Percentiles rank a stretch among this genome's conserved stretches.
These are phyloP conservation scores for Dufourea novaeangliae DNA, from an alignment of 1,140 invertebrate genomes.

Conservation along the genomic window DNA sequence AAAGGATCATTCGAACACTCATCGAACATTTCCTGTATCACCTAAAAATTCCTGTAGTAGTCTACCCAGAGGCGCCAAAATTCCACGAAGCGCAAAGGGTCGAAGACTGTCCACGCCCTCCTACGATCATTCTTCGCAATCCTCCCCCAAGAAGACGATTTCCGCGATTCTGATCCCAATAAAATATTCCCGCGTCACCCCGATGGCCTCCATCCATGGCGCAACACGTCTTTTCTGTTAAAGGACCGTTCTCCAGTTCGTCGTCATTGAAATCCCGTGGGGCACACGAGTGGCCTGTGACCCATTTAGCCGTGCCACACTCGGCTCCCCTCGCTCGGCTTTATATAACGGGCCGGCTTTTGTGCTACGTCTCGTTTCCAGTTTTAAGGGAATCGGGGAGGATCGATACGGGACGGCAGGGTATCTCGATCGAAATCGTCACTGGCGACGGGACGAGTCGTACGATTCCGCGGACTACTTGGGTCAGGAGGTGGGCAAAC, in stretches of 20 bases:
- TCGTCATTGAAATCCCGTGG: conserved; percentile 49
- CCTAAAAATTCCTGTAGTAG: no score
- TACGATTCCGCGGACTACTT: no score
- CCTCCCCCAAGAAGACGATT: neutral
- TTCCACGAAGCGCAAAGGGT: no score
- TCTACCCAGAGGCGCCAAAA: neutral
- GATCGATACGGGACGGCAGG: conserved; percentile 6
- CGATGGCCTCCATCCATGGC: neutral
- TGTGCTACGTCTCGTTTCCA: conserved; percentile 10
- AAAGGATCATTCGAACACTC: no score
- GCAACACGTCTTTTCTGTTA: neutral
- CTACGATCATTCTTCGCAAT: neutral
- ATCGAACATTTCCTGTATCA: no score
- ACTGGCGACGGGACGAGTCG: neutral
- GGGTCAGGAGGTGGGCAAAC: neutral
- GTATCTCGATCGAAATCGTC: conserved; percentile 11
- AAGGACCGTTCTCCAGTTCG: conserved; percentile 9
- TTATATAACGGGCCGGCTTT: conserved; percentile 40
- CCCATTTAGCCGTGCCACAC: conserved; percentile 28
- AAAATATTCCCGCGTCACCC: conserved; percentile 11
- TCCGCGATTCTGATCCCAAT: neutral
- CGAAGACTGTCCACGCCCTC: neutral
- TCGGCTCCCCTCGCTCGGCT: conserved; percentile 2
- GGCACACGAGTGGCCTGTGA: conserved; percentile 44
- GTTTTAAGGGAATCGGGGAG: conserved; percentile 19